Percentiles rank a stretch among this genome's conserved stretches.
Conservation (phyloP, 2,888 invertebrate species). For the Drosophila yooni region DNA sequence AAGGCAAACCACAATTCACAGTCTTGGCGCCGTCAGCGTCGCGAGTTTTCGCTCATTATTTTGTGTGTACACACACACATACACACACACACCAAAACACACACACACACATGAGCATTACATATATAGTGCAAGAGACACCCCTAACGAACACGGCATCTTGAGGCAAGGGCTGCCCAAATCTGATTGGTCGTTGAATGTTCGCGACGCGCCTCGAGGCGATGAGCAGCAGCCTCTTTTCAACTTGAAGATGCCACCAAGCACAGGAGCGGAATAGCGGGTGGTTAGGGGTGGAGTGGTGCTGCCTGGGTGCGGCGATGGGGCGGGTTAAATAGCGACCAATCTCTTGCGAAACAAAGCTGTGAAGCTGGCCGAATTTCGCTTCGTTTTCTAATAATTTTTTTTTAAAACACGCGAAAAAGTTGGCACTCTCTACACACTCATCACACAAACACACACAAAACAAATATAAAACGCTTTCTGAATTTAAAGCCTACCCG, state of each 20-base stretch:
- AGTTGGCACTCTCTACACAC: neutral
- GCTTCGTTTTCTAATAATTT: neutral
- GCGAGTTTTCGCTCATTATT: slow-evolving; percentile 61
- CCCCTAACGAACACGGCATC: neutral
- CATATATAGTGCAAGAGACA: neutral
- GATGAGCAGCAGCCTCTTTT: slow-evolving; percentile 19
- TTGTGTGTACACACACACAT: slow-evolving; percentile 1
- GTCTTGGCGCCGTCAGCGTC: slow-evolving; percentile 36
- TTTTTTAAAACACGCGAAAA: neutral
- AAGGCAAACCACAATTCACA: slow-evolving; percentile 40
- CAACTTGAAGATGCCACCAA: slow-evolving; percentile 32
- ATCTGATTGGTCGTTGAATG: slow-evolving; percentile 2
- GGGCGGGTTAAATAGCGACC: neutral
- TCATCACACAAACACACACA: neutral
- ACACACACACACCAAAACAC: neutral
- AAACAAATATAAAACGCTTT: neutral
- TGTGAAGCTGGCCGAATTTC: neutral
- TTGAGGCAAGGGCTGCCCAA: neutral
- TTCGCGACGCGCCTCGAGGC: slow-evolving; percentile 36
- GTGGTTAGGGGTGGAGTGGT: neutral
- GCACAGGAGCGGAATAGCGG: neutral
- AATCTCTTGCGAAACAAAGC: neutral
- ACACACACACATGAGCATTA: neutral
- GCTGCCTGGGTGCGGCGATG: neutral
- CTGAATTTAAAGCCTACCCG: neutral